Base-by-base conservation (phyloP, 2,888 invertebrate species). In the Dorcus parallelipipedus region DNA sequence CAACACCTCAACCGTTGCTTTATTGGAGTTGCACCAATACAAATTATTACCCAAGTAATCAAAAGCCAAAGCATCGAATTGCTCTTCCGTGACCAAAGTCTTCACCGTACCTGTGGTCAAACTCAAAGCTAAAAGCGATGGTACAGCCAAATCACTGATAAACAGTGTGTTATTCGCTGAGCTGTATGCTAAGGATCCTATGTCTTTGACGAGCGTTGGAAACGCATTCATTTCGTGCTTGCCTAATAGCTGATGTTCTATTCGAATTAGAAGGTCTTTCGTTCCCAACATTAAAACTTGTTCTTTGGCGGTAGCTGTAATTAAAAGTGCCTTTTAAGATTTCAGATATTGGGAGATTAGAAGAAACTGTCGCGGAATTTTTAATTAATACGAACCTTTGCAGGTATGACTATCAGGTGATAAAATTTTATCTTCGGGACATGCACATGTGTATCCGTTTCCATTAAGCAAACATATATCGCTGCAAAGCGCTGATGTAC, bases 391-490 rank as follows among this genome's bases (percentile, higher is more conserved):
- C 63, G 58, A 79, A 81, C 85, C 79, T 62, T 72, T 76, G 69
- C 90, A 91, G 0, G 81, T 82, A 14, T 80, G 81, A 41, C 76
- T 79, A 66, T 88, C 85, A 0, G 68, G 58, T 0, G 77, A 69
- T 2, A 93, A 73, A 23, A 78, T 71, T 81, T 88, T 90, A 20
- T 88, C 87, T 45, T 88, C 84, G 0, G 93, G 90, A 69, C 95
- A 95, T 0, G 86, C 88, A 72, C 94, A 94, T 0, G 81, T 78
- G 60, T 84, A 85, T 0, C 77, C 78, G 6, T 80, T 78, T 0
- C 85, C 85, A 1, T 83, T 83, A 51, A 93, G 76, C 38, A 95
- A 78, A 70, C 95, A 95, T 23, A 95, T 76, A 71, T 94, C 89
- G 1, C 87, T 86, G 73, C 95, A 95, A 9, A 79, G 78, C 17